Evolutionary conservation across 2,888 invertebrate species (phyloP).

Genomic region (Therioaphis trifolii): DNA sequence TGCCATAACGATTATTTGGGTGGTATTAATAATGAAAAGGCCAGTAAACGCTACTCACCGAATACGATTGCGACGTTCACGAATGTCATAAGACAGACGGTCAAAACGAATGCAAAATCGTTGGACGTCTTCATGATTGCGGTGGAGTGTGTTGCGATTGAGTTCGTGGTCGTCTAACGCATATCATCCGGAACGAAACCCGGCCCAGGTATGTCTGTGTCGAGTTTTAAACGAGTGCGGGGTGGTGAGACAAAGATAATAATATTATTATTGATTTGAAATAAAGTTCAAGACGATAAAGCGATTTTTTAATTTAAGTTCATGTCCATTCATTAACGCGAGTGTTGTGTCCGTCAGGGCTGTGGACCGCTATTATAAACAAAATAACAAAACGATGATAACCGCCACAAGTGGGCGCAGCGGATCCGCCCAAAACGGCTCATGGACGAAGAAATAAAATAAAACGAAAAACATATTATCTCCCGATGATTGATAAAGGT

Average conservation of each 20-base stretch:
- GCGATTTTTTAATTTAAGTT: conserved; percentile 2
- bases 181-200: not conserved
- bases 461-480: not conserved
- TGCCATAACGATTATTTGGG: no score
- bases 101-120: not conserved
- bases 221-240: not conserved
- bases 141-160: not conserved
- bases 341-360: not conserved
- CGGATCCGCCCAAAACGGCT: not conserved
- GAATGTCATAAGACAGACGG: not conserved
- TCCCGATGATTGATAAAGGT: not conserved
- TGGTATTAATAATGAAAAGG: no score
- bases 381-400: conserved; percentile 24
- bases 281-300: conserved; percentile 9
- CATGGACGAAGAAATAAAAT: conserved; percentile 35
- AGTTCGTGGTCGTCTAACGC: not conserved
- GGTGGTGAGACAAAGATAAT: not conserved
- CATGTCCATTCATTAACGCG: conserved; percentile 3
- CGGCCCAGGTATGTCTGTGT: not conserved
- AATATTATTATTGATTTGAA: not conserved
- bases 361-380: not conserved
- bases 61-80: not conserved
- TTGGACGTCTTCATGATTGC: conserved; percentile 42
- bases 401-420: conserved; percentile 56
- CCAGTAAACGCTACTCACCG: conserved; percentile 16